Base-by-base conservation (phyloP, 2,797 vertebrate genomes). In the Tokudaia tokunoshimensis region DNA sequence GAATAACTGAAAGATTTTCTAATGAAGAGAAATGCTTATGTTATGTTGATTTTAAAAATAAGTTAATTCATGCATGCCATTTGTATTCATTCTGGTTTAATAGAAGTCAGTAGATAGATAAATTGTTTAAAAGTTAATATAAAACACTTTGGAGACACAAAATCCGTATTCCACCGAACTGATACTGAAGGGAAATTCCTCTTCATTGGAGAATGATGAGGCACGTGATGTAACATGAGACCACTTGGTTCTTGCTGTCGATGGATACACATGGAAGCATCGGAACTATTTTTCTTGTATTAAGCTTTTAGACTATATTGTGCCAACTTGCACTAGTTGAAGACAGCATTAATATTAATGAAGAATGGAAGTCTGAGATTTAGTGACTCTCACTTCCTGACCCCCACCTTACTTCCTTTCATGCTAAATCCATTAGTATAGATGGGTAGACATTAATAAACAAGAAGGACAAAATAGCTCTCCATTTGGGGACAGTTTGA, bases 371-470 rank as follows among this genome's bases (percentile, higher is more conserved):
- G 98, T 98, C 98, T 96, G 97, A 98, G 97, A 98, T 98, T 97
- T 80, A 98, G 98, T 17, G n/a, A 97, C 96, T 98, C 95, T 97
- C n/a, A 4, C 97, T 98, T 97, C 97, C 97, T 15, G 47, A 96
- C 97, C 95, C 97, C 96, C 96, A 79, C 97, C 93, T 95, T 97
- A 97, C 95, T 97, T 98, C 96, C 95, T 98, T 94, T 96, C 94
- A 97, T 98, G 96, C 96, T 97, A 98, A 98, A 98, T 97, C 98
- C 98, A 98, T 99, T 99, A 99, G 98, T 98, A 97, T 94, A 97
- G 98, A 97, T 96, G 97, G 96, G 98, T 98, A 85, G 92, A 96
- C 98, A 98, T 98, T 98, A 98, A 98, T 98, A 98, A 98, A 98
- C 97, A 98, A 97, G 98, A 95, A 98, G 93, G 93, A 98, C 96